Percentiles rank a stretch among this genome's conserved stretches.
Conservation (phyloP, 2,888 invertebrate species). For the Ennomos erosarius region DNA sequence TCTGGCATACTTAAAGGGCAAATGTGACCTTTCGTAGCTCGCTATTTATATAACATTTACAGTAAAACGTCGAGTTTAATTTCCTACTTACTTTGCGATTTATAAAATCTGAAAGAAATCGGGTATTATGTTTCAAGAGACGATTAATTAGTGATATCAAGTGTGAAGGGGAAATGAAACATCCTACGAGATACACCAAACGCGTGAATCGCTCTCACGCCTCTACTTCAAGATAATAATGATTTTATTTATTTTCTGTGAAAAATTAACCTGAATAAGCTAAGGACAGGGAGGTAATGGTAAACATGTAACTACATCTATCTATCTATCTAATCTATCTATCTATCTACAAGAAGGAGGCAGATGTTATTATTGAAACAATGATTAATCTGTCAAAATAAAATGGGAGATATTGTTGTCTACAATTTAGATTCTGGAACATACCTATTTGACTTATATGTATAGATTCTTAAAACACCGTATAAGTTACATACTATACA, state of each 20-base stretch:
- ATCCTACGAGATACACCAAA: constrained; percentile 44
- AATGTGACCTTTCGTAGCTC: no score
- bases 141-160: constrained; percentile 71
- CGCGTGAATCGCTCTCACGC: constrained; percentile 38
- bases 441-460: no score
- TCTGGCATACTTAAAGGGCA: no score
- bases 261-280: constrained; percentile 44
- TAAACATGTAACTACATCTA: no score
- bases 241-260: constrained; percentile 61
- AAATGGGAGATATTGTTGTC: constrained; percentile 34
- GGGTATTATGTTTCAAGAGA: constrained; percentile 67
- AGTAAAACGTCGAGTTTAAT: constrained; percentile 71
- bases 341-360: no score
- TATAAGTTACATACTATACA: no score
- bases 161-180: constrained; percentile 68
- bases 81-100: constrained; percentile 64
- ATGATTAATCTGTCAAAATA: no score
- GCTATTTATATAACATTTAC: constrained; percentile 52
- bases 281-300: no score
- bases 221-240: constrained; percentile 44
- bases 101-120: constrained; percentile 71
- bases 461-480: no score
- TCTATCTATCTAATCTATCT: no score
- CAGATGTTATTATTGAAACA: no score
- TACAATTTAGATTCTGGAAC: neutral